These are phyloP conservation scores for Pedetes capensis DNA, from an alignment of 2,113 vertebrate species.

Conservation along the genomic window DNA sequence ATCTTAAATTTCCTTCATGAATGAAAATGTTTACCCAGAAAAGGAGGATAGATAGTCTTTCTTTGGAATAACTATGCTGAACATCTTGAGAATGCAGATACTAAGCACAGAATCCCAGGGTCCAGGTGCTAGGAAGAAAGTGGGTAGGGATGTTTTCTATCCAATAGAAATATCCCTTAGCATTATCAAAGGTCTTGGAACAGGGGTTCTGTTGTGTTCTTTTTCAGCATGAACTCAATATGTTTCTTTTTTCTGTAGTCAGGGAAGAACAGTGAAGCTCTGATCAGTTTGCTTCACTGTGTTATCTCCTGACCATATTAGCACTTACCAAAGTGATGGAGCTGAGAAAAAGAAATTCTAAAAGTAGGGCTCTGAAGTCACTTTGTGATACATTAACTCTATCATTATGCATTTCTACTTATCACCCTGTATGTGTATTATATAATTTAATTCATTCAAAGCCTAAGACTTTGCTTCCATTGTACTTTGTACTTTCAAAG, in stretches of 20 bases:
- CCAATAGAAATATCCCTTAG: neutral
- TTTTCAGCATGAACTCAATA: neutral
- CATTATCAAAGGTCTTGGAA: neutral
- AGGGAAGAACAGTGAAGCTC: neutral
- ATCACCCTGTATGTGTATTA: neutral
- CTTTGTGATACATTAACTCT: neutral
- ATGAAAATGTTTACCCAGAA: neutral
- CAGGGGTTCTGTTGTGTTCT: neutral
- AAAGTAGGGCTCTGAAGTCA: neutral
- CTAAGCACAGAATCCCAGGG: neutral
- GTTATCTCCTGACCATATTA: neutral
- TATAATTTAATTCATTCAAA: neutral
- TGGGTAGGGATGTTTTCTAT: neutral
- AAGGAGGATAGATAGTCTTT: neutral
- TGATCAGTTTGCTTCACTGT: neutral
- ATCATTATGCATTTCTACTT: neutral
- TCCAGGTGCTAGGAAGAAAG: neutral
- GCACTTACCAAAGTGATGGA: neutral
- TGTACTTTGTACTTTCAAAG: too few species aligned
- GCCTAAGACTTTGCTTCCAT: neutral
- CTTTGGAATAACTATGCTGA: neutral
- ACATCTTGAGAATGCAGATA: neutral
- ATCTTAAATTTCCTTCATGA: neutral
- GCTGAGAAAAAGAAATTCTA: neutral
- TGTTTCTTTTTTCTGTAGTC: neutral